Base-by-base conservation (phyloP, 1,140 invertebrate species). In the Drosophila busckii region DNA sequence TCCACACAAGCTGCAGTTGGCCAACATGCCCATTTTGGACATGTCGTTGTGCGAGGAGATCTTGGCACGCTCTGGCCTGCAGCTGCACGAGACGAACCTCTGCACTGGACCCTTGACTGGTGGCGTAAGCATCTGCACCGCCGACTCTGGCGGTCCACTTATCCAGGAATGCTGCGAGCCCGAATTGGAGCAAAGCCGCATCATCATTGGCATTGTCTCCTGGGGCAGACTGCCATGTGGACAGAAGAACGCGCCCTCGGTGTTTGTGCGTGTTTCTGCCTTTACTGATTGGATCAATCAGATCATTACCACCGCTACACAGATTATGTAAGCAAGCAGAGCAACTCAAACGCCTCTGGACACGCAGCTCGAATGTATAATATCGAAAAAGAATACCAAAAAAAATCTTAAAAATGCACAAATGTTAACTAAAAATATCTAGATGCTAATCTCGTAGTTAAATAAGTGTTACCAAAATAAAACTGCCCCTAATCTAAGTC, bases 211-310 rank as follows among this genome's bases (percentile, higher is more conserved):
- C 42, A 86, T 87, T 12, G 85, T 87, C n/a, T 87, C 85, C 4
- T 87, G 85, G 85, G 85, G 85, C 19, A 68, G 78, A 45, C 73
- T 85, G 66, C 85, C 85, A 8, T 87, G 85, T 34, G 92, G 92
- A 2, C 87, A 88, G 16, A 87, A 86, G 64, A 91, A 91, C 26
- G 90, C 91, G 0, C 94, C 94, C 1, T 92, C 93, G 0, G 92
- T 95, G 0, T 95, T 93, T 84, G 92, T 93, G 0, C 90, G 91
- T 65, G 92, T 94, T 1, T 90, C 91, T 0, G 88, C 89, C 1
- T 93, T 91, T 69, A 84, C 90, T 2, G 86, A 90, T 25, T 91
- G 93, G 93, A 93, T 94, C 22, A 65, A 84, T 13, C 71, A 86
- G 42, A 53, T 84, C 10, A 84, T 86, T 25, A 59, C 35, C 28